A percentile compares a stretch with the other conserved stretches of the same genome.
Conservation (phyloP, 2,113 vertebrate species). For the Phylloscopus whistleri region DNA sequence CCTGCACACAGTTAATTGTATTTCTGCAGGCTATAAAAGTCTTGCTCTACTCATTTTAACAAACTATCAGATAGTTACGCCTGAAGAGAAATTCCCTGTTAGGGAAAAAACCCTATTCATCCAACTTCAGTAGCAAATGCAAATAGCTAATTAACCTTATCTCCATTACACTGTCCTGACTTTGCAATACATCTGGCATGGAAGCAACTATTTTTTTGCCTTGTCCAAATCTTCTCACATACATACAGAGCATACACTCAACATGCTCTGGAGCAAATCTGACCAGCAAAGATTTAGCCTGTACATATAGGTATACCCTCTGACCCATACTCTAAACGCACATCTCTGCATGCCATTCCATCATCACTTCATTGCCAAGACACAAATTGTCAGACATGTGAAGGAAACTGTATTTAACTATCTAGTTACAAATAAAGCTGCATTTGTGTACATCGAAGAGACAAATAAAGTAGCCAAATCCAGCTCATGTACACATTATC, state of each 20-base stretch:
- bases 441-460: not conserved
- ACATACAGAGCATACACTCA: not conserved
- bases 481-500: not conserved
- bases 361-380: not conserved
- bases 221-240: not conserved
- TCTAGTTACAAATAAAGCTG: not conserved
- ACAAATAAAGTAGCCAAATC: not conserved
- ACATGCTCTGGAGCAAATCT: not conserved
- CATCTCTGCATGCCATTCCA: not conserved
- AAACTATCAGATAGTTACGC: slow-evolving; percentile 13
- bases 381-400: not conserved
- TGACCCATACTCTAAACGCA: accelerated
- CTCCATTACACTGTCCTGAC: slow-evolving; percentile 27
- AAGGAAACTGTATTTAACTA: not conserved
- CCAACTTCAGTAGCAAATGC: slow-evolving; percentile 41
- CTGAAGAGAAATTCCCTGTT: slow-evolving; percentile 33
- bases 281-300: not conserved
- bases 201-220: not conserved
- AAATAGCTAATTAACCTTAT: slow-evolving; percentile 66
- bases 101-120: not conserved
- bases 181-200: slow-evolving; percentile 9
- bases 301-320: accelerated
- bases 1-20: not conserved
- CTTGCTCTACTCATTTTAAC: not conserved
- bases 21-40: slow-evolving; percentile 46